Percentiles rank a stretch among this genome's conserved stretches.
Evolutionary conservation across 1,140 invertebrate genomes (phyloP).

Genomic region (Monomorium pharaonis): DNA sequence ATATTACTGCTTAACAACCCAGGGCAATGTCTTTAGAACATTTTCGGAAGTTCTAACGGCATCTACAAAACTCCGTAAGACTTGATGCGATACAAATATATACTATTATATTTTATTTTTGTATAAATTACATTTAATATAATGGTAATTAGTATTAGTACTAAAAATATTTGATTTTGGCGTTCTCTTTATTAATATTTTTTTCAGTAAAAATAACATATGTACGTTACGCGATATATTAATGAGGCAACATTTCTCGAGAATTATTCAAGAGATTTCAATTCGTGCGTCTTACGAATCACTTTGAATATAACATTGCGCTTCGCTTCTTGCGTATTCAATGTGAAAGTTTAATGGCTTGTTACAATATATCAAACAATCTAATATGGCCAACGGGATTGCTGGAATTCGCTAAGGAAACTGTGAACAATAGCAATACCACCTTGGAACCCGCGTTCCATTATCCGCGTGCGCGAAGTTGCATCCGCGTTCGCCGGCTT

Average conservation of each 20-base stretch:
- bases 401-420: conserved; percentile 49
- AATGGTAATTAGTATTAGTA: not conserved
- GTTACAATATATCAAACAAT: conserved; percentile 66
- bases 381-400: conserved; percentile 62
- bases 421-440: conserved; percentile 53
- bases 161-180: not conserved
- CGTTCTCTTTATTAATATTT: not conserved
- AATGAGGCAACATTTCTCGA: not conserved
- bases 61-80: not conserved
- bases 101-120: not conserved
- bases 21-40: not conserved
- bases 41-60: too few relatives aligned
- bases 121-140: not conserved
- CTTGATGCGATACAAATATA: not conserved
- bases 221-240: not conserved
- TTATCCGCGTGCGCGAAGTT: conserved; percentile 41
- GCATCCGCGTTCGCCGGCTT: conserved; percentile 3
- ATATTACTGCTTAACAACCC: not conserved
- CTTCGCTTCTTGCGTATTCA: not conserved
- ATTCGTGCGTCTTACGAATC: conserved; percentile 17
- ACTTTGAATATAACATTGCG: conserved; percentile 24
- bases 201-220: not conserved
- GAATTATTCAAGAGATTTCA: not conserved
- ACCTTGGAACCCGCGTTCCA: conserved; percentile 53
- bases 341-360: conserved; percentile 61